A percentile compares a stretch with the other conserved stretches of the same genome.
Conservation (phyloP, 2,113 vertebrate genomes). For the Albula glossodonta region DNA sequence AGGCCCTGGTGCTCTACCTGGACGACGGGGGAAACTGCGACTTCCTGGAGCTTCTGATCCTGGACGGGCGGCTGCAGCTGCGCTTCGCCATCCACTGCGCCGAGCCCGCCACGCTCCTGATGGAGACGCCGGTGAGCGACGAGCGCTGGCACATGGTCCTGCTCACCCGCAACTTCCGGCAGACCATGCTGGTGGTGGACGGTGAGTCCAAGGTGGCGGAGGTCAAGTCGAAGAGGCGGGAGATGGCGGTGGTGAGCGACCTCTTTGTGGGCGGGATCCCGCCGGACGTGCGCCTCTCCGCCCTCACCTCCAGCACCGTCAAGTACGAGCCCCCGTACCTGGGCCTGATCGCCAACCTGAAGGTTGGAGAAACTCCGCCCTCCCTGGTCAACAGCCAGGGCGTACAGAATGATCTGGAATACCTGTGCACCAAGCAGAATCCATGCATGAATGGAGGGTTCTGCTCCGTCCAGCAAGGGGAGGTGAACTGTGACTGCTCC, state of each 20-base stretch:
- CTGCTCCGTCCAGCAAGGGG: conserved; percentile 80
- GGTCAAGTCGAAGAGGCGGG: conserved; percentile 86
- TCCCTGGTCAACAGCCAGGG: conserved; percentile 85
- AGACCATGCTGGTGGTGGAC: conserved; percentile 82
- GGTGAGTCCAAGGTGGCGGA: conserved; percentile 80
- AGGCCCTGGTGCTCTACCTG: conserved; percentile 85
- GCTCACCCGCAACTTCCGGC: conserved; percentile 77
- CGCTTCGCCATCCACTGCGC: conserved; percentile 90
- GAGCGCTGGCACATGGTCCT: conserved; percentile 88
- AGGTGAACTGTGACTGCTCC: conserved; percentile 86
- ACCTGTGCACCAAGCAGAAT: conserved; percentile 78
- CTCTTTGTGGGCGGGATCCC: conserved; percentile 90
- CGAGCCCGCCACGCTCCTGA: conserved; percentile 81
- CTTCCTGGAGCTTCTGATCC: conserved; percentile 88
- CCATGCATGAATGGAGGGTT: conserved; percentile 85
- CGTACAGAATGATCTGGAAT: conserved; percentile 81
- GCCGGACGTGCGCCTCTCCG: conserved; percentile 88
- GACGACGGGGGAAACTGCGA: conserved; percentile 94
- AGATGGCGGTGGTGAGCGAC: conserved; percentile 89
- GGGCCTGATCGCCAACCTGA: conserved; percentile 83
- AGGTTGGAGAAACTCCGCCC: conserved; percentile 79
- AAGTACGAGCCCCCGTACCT: conserved; percentile 91
- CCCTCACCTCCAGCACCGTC: conserved; percentile 88
- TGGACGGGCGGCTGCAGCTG: conserved; percentile 79
- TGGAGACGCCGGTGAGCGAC: conserved; percentile 77